Percentiles rank a stretch among this genome's conserved stretches.
These are phyloP conservation scores for Xiphophorus birchmanni DNA, from an alignment of 2,797 vertebrate species.

Conservation along the genomic window DNA sequence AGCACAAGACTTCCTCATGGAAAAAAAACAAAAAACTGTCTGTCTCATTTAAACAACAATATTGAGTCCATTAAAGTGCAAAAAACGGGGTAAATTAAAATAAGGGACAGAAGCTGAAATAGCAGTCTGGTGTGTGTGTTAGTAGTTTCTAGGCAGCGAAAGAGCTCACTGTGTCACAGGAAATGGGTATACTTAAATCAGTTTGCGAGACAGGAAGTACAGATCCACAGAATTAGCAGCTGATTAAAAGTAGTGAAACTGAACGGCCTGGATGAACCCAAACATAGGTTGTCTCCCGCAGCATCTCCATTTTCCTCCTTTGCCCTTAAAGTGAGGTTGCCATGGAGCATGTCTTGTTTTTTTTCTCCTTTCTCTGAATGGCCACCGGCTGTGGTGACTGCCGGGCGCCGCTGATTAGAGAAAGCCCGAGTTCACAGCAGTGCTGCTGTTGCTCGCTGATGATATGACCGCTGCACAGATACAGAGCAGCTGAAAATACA, in stretches of 20 bases:
- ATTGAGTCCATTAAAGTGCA: neutral
- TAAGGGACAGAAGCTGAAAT: neutral
- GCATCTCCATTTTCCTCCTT: slow-evolving; percentile 11
- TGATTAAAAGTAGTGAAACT: slow-evolving; percentile 12
- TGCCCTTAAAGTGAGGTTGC: slow-evolving; percentile 48
- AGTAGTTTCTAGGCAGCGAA: neutral
- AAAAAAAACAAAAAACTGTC: neutral
- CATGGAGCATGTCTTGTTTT: slow-evolving; percentile 36
- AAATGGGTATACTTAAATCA: slow-evolving; percentile 1
- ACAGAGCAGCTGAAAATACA: slow-evolving; percentile 42
- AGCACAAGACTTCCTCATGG: neutral
- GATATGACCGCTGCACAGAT: slow-evolving; percentile 56
- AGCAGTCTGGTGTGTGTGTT: neutral
- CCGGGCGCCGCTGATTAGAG: slow-evolving; percentile 66
- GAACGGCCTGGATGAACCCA: slow-evolving; percentile 7
- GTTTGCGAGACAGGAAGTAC: neutral
- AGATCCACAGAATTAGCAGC: neutral
- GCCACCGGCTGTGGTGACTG: slow-evolving; percentile 65
- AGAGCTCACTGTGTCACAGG: slow-evolving; percentile 1
- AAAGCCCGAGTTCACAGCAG: slow-evolving; percentile 50
- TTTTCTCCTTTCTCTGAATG: slow-evolving; percentile 39
- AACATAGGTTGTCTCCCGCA: slow-evolving; percentile 1
- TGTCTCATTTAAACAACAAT: neutral
- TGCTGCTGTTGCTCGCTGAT: slow-evolving; percentile 63
- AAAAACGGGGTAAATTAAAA: neutral